Evolutionary conservation across 1,140 invertebrate genomes (phyloP), one percentile per base, ranked within the genome.

Genomic region (Cydia splendana): DNA sequence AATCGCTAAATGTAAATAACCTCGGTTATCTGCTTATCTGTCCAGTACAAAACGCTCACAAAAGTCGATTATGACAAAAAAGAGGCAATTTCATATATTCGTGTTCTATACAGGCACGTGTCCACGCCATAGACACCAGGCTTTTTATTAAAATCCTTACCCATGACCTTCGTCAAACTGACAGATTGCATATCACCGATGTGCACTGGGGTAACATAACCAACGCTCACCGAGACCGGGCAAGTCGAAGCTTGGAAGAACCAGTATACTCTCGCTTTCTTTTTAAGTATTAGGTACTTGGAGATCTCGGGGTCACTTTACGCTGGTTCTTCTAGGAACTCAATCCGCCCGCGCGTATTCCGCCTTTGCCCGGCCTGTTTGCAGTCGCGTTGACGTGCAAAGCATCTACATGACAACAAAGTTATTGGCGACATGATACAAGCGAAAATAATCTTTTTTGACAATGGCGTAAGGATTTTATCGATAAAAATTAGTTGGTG

Each of bases 161-260:
- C 53, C 74, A 82, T 83, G 84, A 91, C 90, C 90, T 89, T 91
- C 90, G 88, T 91, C 90, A 91, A 85, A 83, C 82, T 91, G 90
- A 91, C 90, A 90, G 84, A 88, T 90, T 91, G 84, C 87, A 81
- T 85, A 86, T 89, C 84, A 81, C 79, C 82, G 80, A 84, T 85
- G 85, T 86, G 86, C 86, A 87, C 86, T 82, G 80, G n/a, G 51
- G 77, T 80, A 12, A 24, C 9, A 62, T 24, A 24, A n/a, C 7
- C 10, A 24, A 18, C 20, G 57, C 57, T 24, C n/a, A 7, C 51
- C 51, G 57, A 62, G 45, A 48, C 13, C 45, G 4, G 5, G 15
- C 48, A 57, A 10, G 0, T 62, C 3, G 57, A 62, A 9, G 2
- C 6, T n/a, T 62, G 15, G 4, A 53, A n/a, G n/a, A 53, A 7